Conservation (phyloP, 2,888 invertebrate genomes). For the Sceliomorpha sp. region DNA sequence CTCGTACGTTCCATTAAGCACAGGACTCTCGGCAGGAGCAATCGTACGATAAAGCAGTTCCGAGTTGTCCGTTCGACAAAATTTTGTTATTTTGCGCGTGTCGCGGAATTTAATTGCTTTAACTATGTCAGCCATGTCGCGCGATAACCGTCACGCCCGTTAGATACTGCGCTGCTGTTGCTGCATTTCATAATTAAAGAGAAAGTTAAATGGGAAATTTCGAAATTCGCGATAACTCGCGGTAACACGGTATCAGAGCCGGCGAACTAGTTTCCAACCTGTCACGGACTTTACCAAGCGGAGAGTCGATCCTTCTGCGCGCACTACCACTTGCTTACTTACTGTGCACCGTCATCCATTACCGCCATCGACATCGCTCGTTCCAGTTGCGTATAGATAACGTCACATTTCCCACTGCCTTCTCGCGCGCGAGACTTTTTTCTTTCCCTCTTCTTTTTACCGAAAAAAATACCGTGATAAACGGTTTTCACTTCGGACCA, state of each 20-base stretch:
- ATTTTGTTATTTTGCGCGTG: slow-evolving; percentile 38
- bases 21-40: neutral
- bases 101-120: slow-evolving; percentile 39
- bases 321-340: slow-evolving; percentile 36
- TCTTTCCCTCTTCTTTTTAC: slow-evolving; percentile 2
- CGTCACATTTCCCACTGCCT: slow-evolving; percentile 43
- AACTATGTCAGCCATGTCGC: slow-evolving; percentile 36
- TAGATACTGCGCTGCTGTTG: slow-evolving; percentile 33
- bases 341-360: slow-evolving; percentile 50
- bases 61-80: slow-evolving; percentile 30
- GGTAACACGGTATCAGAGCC: slow-evolving; percentile 34
- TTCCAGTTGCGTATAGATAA: slow-evolving; percentile 43
- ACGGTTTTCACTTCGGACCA: too few species aligned
- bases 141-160: slow-evolving; percentile 36
- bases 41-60: slow-evolving; percentile 23
- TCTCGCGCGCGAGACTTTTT: slow-evolving; percentile 27
- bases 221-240: slow-evolving; percentile 42
- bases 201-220: slow-evolving; percentile 49
- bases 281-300: slow-evolving; percentile 41
- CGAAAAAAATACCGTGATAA: neutral
- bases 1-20: slow-evolving; percentile 4
- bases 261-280: slow-evolving; percentile 45
- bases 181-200: slow-evolving; percentile 45
- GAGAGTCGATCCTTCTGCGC: slow-evolving; percentile 40
- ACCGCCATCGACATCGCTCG: slow-evolving; percentile 51